phyloP scores from a whole-genome alignment of 2,113 vertebrate genomes.

The Chloropsis hardwickii region DNA sequence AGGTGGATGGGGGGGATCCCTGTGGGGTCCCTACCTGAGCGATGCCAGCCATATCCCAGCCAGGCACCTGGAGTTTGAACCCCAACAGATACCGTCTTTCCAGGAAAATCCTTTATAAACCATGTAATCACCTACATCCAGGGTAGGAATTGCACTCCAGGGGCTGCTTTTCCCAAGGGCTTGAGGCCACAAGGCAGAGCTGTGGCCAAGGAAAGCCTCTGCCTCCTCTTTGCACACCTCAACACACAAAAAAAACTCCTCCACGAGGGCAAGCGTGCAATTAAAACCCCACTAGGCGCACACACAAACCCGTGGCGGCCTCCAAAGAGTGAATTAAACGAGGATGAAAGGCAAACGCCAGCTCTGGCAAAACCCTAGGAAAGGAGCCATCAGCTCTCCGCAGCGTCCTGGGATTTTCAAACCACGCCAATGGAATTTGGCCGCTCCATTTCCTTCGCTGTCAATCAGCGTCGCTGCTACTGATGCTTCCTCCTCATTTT shows the following conservation, averaged over 20 bases:
- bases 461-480: constrained; percentile 40
- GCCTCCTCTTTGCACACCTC: neutral
- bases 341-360: constrained; percentile 1
- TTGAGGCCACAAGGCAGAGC: neutral
- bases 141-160: neutral
- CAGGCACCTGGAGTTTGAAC: neutral
- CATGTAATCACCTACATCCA: neutral
- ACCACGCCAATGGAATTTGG: constrained; percentile 33
- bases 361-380: constrained; percentile 34
- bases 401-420: constrained; percentile 24
- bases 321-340: neutral
- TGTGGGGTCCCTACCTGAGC: rapidly evolving
- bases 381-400: neutral
- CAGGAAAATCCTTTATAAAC: neutral
- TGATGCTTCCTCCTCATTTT: constrained; percentile 17
- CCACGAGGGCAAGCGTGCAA: neutral
- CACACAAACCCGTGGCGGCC: neutral
- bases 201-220: neutral
- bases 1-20: neutral
- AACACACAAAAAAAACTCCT: neutral
- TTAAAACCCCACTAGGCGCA: neutral
- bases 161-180: neutral
- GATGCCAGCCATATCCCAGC: rapidly evolving
- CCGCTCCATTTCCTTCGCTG: constrained; percentile 44
- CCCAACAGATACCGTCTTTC: rapidly evolving